phyloP scores from a whole-genome alignment of 2,888 invertebrate genomes.

The Xestia ashworthii region DNA sequence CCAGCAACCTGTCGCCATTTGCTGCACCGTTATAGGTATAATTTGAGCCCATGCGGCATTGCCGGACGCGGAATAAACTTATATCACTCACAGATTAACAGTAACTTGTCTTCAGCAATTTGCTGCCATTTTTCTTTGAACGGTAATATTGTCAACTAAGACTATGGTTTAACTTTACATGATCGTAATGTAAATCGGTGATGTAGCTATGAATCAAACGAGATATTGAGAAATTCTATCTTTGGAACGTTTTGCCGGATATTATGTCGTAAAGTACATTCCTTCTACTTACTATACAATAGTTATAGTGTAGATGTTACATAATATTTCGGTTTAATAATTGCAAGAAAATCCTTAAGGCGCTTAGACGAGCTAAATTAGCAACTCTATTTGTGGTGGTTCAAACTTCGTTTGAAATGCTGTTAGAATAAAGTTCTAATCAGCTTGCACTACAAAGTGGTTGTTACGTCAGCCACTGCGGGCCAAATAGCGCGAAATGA shows the following conservation, averaged over 20 bases:
- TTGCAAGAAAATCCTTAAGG: too few relatives aligned
- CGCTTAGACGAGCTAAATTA: too few relatives aligned
- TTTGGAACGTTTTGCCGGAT: not conserved
- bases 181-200: slow-evolving; percentile 10
- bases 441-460: too few relatives aligned
- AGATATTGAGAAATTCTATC: not conserved
- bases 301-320: not conserved
- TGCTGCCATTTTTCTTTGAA: slow-evolving; percentile 27
- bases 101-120: slow-evolving; percentile 34
- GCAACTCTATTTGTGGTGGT: too few relatives aligned
- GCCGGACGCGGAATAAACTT: slow-evolving; percentile 30
- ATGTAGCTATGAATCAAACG: not conserved
- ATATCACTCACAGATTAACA: slow-evolving; percentile 38
- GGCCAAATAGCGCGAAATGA: too few relatives aligned
- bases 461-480: too few relatives aligned
- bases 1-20: slow-evolving; percentile 42
- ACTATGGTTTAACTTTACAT: not conserved
- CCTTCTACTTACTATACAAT: not conserved
- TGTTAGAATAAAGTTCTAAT: too few relatives aligned
- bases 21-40: slow-evolving; percentile 52
- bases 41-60: slow-evolving; percentile 27
- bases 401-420: too few relatives aligned
- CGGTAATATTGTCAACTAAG: slow-evolving; percentile 8
- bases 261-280: not conserved
- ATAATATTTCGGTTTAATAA: not conserved